Evolutionary conservation across 2,797 vertebrate genomes (phyloP).

Genomic region (Microctenopoma steveboyesi): DNA sequence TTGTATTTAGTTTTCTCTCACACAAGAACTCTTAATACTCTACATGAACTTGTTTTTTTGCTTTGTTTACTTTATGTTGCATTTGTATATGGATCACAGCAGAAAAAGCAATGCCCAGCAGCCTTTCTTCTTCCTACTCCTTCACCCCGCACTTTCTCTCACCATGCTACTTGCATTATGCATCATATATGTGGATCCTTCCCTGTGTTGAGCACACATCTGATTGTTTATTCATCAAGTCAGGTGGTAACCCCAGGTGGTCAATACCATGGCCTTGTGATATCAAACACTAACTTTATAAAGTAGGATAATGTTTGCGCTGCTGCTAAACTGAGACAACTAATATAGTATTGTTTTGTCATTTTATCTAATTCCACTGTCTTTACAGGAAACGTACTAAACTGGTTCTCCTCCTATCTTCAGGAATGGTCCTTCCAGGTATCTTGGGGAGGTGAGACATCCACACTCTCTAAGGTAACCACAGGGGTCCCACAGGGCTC

Average conservation of each 20-base stretch:
- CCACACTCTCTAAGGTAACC: too few relatives aligned
- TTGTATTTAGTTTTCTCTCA: background rate
- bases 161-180: conserved; percentile 61
- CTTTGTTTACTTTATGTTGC: conserved; percentile 30
- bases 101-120: conserved; percentile 49
- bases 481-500: too few relatives aligned
- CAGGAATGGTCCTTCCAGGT: too few relatives aligned
- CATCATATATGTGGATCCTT: conserved; percentile 69
- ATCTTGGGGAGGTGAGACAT: too few relatives aligned
- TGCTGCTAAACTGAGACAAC: too few relatives aligned
- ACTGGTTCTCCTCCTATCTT: too few relatives aligned
- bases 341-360: too few relatives aligned
- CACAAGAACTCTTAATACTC: background rate
- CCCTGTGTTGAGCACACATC: conserved; percentile 42
- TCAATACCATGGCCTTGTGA: conserved; percentile 41
- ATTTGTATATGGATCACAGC: conserved; percentile 46
- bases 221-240: conserved; percentile 74
- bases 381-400: too few relatives aligned
- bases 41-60: conserved; percentile 1
- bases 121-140: conserved; percentile 49
- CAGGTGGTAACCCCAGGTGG: conserved; percentile 54
- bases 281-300: conserved; percentile 39
- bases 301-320: background rate
- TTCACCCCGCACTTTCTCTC: conserved; percentile 45
- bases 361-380: too few relatives aligned